Evolutionary conservation across 1,140 invertebrate species (phyloP).

Genomic region (Drosophila elegans): DNA sequence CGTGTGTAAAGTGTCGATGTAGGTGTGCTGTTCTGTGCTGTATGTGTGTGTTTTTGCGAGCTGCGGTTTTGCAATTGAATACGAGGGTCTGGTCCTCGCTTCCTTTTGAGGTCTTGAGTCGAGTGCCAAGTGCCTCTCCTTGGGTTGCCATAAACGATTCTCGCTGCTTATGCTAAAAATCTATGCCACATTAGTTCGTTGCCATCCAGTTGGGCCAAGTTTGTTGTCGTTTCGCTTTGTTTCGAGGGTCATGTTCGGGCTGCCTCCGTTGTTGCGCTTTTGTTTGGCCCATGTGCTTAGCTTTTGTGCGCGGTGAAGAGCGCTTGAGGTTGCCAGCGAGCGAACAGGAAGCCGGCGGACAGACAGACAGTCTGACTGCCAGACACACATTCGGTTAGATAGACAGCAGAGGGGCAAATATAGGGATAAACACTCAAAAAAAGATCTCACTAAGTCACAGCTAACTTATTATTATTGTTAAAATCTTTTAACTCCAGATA

Average conservation of each 20-base stretch:
- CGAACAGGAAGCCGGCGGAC: conserved; percentile 24
- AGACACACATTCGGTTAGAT: conserved; percentile 21
- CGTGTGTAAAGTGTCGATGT: conserved; percentile 71
- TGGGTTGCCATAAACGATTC: conserved; percentile 58
- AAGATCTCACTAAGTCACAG: too few relatives aligned
- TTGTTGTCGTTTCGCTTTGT: conserved; percentile 51
- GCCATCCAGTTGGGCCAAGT: conserved; percentile 43
- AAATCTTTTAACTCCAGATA: too few relatives aligned
- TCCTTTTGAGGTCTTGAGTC: conserved; percentile 25
- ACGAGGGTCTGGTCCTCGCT: conserved; percentile 10
- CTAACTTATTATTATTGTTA: too few relatives aligned
- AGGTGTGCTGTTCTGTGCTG: conserved; percentile 11
- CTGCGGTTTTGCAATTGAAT: conserved; percentile 77
- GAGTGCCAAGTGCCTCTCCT: conserved; percentile 49
- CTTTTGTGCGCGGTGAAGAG: conserved; percentile 65
- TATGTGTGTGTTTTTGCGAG: conserved; percentile 23
- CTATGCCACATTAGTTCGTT: conserved; percentile 80
- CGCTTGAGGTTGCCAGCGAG: conserved; percentile 67
- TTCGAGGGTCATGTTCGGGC: conserved; percentile 61
- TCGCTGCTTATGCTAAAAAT: conserved; percentile 74
- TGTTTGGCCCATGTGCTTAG: conserved; percentile 50
- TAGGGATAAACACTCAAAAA: conserved; percentile 8
- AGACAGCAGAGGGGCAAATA: conserved; percentile 15
- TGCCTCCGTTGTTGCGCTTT: conserved; percentile 65
- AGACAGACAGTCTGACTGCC: conserved; percentile 6